These are phyloP conservation scores for Potamarius usumacintae DNA, from an alignment of 2,113 vertebrate species.

Conservation along the genomic window DNA sequence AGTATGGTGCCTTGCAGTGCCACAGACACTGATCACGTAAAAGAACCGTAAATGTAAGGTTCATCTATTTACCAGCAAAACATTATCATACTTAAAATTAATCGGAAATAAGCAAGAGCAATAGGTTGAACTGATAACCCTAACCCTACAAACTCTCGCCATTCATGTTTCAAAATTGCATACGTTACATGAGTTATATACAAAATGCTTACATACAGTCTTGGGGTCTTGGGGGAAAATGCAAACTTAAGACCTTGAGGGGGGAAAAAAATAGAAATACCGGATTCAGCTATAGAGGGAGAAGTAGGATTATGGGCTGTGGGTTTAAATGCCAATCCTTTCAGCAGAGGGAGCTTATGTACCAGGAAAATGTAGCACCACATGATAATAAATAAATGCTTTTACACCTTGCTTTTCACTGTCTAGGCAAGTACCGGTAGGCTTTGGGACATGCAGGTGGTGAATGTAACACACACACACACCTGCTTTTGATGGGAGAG, in stretches of 20 bases:
- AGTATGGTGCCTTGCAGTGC: neutral
- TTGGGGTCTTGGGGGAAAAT: neutral
- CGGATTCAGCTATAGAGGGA: constrained; percentile 1
- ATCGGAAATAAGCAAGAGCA: neutral
- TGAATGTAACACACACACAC: constrained; percentile 6
- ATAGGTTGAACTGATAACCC: neutral
- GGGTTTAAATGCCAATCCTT: constrained; percentile 21
- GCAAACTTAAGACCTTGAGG: neutral
- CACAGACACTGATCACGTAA: neutral
- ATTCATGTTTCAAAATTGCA: neutral
- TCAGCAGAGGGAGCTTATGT: constrained; percentile 47
- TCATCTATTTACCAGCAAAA: neutral
- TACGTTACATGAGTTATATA: neutral
- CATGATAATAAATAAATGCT: constrained; percentile 39
- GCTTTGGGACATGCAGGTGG: constrained; percentile 39
- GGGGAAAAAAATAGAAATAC: neutral
- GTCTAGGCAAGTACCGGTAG: constrained; percentile 16
- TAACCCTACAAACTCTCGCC: neutral
- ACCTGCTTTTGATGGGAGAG: constrained; percentile 20
- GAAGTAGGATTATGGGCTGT: constrained; percentile 1
- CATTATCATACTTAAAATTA: neutral
- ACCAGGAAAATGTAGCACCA: constrained; percentile 27
- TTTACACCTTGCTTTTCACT: constrained; percentile 37
- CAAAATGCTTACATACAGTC: neutral
- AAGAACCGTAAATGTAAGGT: neutral